Base-by-base conservation (phyloP, 2,113 vertebrate genomes). In the Engraulis encrasicolus region DNA sequence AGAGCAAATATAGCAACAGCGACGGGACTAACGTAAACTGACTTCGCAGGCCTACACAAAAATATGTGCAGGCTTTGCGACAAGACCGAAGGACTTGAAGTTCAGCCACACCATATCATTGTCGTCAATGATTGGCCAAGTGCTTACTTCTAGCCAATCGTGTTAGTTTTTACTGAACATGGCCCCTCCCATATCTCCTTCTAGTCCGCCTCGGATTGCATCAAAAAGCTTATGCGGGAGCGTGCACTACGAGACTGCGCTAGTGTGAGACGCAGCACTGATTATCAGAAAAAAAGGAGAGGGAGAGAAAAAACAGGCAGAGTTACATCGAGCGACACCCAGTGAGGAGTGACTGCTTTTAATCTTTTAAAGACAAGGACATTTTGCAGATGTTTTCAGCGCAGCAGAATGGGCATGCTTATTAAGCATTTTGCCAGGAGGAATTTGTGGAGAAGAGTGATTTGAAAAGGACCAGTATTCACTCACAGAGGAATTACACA, bases 251-350 rank as follows among this genome's bases (percentile, higher is more conserved):
- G 87, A 88, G 88, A 71, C 71, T 20, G 83, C 82, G 86, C 90
- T 91, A 79, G 34, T 50, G 31, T 80, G 86, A 92, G 92, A 61
- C 87, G 91, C 88, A 83, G 93, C 93, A 92, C 91, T 94, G 93
- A 94, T 95, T 95, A 94, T 87, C 88, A 66, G 80, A n/a, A 61
- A 91, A 88, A 78, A 78, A 78, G 40, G 50, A 79, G 50, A 31
- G 61, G 31, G 66, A 74, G 27, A 74, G 66, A 74, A 34, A 74
- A 74, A 74, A 74, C 27, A 74, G 66, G 66, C 66, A 34, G 87
- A 93, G 87, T 92, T 92, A 82, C 77, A 78, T 83, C 84, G 88
- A 90, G 85, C 87, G 90, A 85, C 88, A 88, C 78, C 80, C 86
- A 82, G 84, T 50, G 84, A 82, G 80, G 82, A 82, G 81, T 45